Evolutionary conservation across 2,113 vertebrate species (phyloP).

Genomic region (Dicaeum eximium): DNA sequence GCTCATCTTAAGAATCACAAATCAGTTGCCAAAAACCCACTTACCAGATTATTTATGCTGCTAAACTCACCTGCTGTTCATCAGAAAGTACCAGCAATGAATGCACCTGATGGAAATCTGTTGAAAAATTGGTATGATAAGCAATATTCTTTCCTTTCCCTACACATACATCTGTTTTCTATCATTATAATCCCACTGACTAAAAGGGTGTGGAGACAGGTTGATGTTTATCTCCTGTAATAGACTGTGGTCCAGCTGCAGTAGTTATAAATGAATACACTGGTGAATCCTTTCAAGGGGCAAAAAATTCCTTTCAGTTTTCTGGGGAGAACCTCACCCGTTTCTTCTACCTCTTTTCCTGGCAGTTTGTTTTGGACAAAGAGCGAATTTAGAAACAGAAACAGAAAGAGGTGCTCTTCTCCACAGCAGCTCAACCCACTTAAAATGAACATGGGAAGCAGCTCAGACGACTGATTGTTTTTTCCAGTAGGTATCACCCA

Average conservation of each 20-base stretch:
- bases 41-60: neutral
- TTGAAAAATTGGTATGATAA: neutral
- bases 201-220: neutral
- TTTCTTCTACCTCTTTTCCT: neutral
- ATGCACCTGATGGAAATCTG: rapidly evolving
- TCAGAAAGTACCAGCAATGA: neutral
- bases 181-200: neutral
- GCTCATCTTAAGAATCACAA: neutral
- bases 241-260: neutral
- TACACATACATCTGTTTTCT: neutral
- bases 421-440: neutral
- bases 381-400: neutral
- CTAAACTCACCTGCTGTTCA: neutral
- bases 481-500: neutral
- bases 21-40: neutral
- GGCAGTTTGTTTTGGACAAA: neutral
- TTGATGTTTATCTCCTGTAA: neutral
- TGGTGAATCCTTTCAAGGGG: neutral
- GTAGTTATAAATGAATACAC: neutral
- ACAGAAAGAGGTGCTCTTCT: neutral
- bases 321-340: neutral
- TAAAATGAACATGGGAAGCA: neutral
- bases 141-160: neutral
- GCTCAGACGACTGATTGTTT: neutral
- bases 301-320: neutral